A percentile compares a stretch with the other conserved stretches of the same genome.
Conservation (phyloP, 2,113 vertebrate genomes). For the Callipepla californica region DNA sequence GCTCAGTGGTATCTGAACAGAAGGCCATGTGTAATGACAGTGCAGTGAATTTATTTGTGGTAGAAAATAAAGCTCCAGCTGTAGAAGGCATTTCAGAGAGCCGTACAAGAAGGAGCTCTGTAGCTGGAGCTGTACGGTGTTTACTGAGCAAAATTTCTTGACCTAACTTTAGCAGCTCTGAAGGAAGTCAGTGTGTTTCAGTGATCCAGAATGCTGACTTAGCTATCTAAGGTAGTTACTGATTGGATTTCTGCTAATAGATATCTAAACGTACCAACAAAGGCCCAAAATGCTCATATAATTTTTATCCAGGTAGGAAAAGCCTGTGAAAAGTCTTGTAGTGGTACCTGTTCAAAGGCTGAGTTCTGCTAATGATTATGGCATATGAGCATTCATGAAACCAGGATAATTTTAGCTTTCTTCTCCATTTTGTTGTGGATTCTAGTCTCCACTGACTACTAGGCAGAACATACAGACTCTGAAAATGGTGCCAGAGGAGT, state of each 20-base stretch:
- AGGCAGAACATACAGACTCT: not conserved
- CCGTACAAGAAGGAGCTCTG: not conserved
- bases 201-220: not conserved
- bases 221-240: not conserved
- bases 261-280: not conserved
- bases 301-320: not conserved
- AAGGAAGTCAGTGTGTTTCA: not conserved
- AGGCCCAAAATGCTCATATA: fast-evolving
- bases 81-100: not conserved
- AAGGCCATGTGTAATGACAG: not conserved
- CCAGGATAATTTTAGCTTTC: not conserved
- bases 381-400: not conserved
- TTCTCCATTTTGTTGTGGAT: not conserved
- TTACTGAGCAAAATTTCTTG: not conserved
- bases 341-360: not conserved
- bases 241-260: not conserved
- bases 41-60: not conserved
- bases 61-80: not conserved
- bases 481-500: not conserved
- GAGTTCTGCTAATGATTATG: not conserved
- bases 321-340: not conserved
- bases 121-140: not conserved
- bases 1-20: not conserved
- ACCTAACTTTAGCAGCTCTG: not conserved
- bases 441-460: not conserved